Evolutionary conservation across 2,797 vertebrate species (phyloP), one percentile per base, ranked within the genome.

Genomic region (Anas acuta): DNA sequence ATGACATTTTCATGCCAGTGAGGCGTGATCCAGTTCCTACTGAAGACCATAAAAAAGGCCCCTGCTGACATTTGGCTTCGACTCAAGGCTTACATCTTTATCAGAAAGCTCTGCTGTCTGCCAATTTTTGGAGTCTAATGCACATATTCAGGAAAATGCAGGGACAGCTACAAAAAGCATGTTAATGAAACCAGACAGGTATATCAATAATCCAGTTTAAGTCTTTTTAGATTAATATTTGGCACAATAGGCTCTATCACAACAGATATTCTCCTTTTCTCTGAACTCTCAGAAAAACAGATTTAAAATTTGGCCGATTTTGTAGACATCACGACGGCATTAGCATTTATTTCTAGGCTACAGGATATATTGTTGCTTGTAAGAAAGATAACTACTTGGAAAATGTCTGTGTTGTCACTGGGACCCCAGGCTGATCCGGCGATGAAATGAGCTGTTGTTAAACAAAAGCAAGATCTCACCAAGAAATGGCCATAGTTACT

Each of bases 11-110:
- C 77, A 61, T 35, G 67, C 58, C 49, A 75, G 37, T 9, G 12
- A 75, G 56, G 35, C 53, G 25, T 58, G 60, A 90, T 88, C 58
- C 62, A 91, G 1, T 76, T 89, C 72, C 60, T 84, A n/a, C 37
- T 11, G 22, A 76, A 30, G 19, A 76, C 89, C 88, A 76, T 33
- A 86, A 91, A 94, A 28, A 94, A 92, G 85, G 43, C 56, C 45
- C 67, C 85, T 86, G 80, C 87, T 94, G 91, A 94, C 85, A 91
- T 70, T 62, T 93, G 94, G 87, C 86, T 90, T 78, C 33, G 20
- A 41, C 67, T 96, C 95, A 95, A 88, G 91, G 49, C 53, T 56
- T 76, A 74, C 32, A 28, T 91, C 77, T 92, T 84, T 91, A 90
- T 82, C 87, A 84, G 87, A 84, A 76, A 60, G 35, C 47, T 86